Evolutionary conservation across 2,797 vertebrate species (phyloP).

Genomic region (Neosilurus hyrtlii): DNA sequence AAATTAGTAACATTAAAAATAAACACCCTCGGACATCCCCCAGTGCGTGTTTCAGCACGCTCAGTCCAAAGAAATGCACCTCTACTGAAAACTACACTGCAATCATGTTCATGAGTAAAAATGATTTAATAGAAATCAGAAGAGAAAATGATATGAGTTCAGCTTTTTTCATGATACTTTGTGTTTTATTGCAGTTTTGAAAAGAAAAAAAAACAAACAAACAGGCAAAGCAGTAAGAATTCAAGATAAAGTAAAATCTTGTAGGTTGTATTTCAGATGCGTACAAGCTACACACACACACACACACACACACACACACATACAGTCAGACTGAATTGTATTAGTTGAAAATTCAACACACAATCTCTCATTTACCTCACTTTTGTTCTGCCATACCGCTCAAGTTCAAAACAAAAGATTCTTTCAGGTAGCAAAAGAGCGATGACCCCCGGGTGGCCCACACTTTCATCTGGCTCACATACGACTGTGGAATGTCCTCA

Average conservation of each 20-base stretch:
- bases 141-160: background rate
- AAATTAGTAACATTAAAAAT: conserved; percentile 51
- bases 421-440: conserved; percentile 18
- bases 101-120: background rate
- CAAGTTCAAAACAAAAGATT: conserved; percentile 61
- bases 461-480: conserved; percentile 23
- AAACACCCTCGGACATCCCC: conserved; percentile 39
- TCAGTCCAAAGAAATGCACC: conserved; percentile 15
- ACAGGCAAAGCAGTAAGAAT: background rate
- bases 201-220: background rate
- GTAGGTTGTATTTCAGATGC: background rate
- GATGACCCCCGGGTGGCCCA: conserved; percentile 21
- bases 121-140: background rate
- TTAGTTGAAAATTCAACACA: conserved; percentile 3
- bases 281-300: background rate
- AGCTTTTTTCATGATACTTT: background rate
- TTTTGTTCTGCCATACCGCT: conserved; percentile 33
- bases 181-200: background rate
- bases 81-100: conserved; percentile 5
- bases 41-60: conserved; percentile 19
- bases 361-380: conserved; percentile 27
- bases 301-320: conserved; percentile 15
- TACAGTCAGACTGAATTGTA: background rate
- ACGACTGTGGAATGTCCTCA: conserved; percentile 20
- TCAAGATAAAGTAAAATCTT: background rate